Conservation (phyloP, 1,140 invertebrate genomes). For the Trinorchestia longiramus region DNA sequence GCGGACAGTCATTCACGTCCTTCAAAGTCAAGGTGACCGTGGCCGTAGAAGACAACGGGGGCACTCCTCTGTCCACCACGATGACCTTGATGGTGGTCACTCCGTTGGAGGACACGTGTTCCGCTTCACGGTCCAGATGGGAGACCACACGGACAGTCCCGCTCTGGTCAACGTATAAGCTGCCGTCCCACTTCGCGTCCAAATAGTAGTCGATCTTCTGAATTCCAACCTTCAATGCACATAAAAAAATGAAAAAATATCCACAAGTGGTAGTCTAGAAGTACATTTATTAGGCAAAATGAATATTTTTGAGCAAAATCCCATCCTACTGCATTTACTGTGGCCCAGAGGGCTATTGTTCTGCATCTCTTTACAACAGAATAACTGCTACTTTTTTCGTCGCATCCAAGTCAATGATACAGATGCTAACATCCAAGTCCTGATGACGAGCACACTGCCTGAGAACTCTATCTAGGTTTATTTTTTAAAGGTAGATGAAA, state of each 20-base stretch:
- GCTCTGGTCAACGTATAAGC: conserved; percentile 55
- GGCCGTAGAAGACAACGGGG: conserved; percentile 60
- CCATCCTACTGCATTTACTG: background rate
- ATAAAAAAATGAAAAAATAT: background rate
- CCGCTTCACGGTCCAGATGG: conserved; percentile 57
- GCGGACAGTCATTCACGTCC: conserved; percentile 64
- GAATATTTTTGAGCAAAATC: background rate
- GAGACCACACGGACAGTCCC: conserved; percentile 56
- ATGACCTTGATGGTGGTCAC: conserved; percentile 58
- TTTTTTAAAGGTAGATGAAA: no score
- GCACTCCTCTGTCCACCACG: conserved; percentile 59
- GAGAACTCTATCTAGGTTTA: no score
- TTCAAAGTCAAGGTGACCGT: conserved; percentile 60
- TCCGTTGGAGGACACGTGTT: conserved; percentile 54
- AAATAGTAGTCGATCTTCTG: conserved; percentile 41
- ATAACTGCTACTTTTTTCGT: background rate
- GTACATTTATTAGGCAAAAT: background rate
- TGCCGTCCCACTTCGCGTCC: conserved; percentile 33
- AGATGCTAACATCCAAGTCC: background rate
- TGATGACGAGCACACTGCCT: no score
- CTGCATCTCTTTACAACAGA: background rate
- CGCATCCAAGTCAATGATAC: background rate
- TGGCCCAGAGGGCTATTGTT: background rate
- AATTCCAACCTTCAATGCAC: background rate
- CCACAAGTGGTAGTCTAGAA: background rate